Evolutionary conservation across 2,888 invertebrate species (phyloP), one percentile per base, ranked within the genome.

Genomic region (Elysia crispata): DNA sequence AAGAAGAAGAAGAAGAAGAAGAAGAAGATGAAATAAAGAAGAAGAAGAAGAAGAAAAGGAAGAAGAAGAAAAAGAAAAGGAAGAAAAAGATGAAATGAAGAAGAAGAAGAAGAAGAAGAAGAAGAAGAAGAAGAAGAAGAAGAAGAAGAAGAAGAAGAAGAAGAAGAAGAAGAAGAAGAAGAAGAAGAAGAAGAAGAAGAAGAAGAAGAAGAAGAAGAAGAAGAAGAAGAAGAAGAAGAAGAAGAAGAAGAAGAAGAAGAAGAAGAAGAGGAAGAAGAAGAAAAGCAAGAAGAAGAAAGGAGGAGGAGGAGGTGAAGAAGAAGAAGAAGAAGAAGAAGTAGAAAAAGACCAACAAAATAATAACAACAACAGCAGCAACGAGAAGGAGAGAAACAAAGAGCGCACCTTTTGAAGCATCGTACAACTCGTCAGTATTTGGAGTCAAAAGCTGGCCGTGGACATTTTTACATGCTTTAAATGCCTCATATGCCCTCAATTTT

Each of bases 21-120:
- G 54, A 54, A 30, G n/a, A n/a, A 33, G 73, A 33, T n/a, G 54
- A n/a, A 33, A n/a, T 20, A 25, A 33, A 30, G 50, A 73, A 13
- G 25, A 23, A n/a, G n/a, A 30, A 30, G 30, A 28, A 25, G 67
- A 76, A 62, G 31, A 30, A 6, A 31, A 66, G 41, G n/a, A n/a
- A 66, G 67, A 66, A 20, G 50, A 31, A 66, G 64, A 66, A 49
- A 33, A 18, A 66, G 18, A 67, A 20, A n/a, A n/a, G n/a, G n/a
- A n/a, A n/a, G n/a, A n/a, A n/a, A n/a, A n/a, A n/a, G 67, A 30
- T 67, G 66, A 30, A 25, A 33, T 8, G 25, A 18, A 76, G 13
- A 76, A 41, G 33, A 30, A 76, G 33, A 76, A 23, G 64, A 41
- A 62, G n/a, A 62, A 41, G 64, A 23, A 76, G 76, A 76, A 1